These are phyloP conservation scores for Xiphophorus hellerii DNA, from an alignment of 2,113 vertebrate genomes.

Conservation along the genomic window DNA sequence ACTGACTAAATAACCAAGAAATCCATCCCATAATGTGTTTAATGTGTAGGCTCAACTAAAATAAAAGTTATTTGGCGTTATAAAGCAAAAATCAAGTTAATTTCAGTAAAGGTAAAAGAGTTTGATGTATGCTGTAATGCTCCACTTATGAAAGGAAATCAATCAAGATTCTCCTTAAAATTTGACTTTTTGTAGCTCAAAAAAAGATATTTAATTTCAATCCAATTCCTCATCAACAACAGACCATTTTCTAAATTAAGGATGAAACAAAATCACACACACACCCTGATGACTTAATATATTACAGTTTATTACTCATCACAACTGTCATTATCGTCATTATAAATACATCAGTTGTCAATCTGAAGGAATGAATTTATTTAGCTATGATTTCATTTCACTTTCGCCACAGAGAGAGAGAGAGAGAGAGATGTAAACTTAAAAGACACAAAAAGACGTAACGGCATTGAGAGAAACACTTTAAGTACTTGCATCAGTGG, in stretches of 20 bases:
- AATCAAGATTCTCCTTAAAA: too few species aligned
- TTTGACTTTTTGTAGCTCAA: background rate
- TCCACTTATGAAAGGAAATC: too few species aligned
- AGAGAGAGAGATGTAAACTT: constrained; percentile 73
- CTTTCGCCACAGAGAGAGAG: constrained; percentile 55
- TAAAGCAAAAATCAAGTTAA: too few species aligned
- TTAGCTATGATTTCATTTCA: constrained; percentile 74
- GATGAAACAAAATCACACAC: constrained; percentile 5
- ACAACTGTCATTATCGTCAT: constrained; percentile 80
- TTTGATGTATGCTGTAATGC: too few species aligned
- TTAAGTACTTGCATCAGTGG: constrained; percentile 42
- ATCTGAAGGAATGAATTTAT: constrained; percentile 80
- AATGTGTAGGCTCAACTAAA: too few species aligned
- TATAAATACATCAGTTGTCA: constrained; percentile 79
- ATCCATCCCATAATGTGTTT: too few species aligned
- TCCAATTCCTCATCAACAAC: background rate
- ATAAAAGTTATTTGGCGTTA: too few species aligned
- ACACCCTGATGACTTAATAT: constrained; percentile 72
- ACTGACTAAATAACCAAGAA: too few species aligned
- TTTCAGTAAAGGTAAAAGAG: too few species aligned
- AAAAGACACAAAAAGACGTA: constrained; percentile 63
- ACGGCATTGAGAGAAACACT: constrained; percentile 13
- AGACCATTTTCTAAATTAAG: background rate
- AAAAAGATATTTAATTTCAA: background rate
- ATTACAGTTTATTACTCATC: constrained; percentile 84